Evolutionary conservation across 2,888 invertebrate species (phyloP).

Genomic region (Brachynemurus nebulosus): DNA sequence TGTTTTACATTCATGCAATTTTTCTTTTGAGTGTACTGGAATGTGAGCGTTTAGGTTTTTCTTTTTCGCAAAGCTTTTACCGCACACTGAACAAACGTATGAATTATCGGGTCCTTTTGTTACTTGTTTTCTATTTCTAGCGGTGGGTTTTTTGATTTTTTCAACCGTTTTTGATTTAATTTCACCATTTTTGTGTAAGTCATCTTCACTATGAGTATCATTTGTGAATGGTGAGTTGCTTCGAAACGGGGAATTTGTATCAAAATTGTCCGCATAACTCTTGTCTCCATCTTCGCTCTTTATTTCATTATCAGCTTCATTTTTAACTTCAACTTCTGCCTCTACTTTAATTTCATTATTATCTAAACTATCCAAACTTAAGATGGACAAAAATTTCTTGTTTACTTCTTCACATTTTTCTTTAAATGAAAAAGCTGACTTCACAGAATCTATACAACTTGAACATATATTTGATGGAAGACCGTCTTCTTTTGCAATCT

Average conservation of each 20-base stretch:
- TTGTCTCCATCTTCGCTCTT: not conserved
- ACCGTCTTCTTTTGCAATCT: slow-evolving; percentile 1
- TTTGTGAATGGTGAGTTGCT: too few species aligned
- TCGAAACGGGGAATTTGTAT: not conserved
- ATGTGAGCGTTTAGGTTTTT: slow-evolving; percentile 9
- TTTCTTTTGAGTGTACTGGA: slow-evolving; percentile 3
- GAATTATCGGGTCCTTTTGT: not conserved
- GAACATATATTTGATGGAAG: not conserved
- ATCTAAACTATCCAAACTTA: too few species aligned
- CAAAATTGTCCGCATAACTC: not conserved
- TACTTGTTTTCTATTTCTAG: too few species aligned
- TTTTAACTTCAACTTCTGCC: not conserved
- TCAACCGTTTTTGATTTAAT: not conserved
- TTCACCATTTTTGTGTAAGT: not conserved
- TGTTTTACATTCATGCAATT: not conserved
- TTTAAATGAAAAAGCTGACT: not conserved
- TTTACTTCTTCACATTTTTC: slow-evolving; percentile 1
- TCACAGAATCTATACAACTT: not conserved
- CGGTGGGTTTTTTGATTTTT: not conserved
- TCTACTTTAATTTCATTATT: not conserved
- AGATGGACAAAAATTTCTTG: not conserved
- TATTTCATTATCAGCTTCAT: not conserved
- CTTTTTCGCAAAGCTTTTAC: slow-evolving; percentile 3
- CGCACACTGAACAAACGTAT: slow-evolving; percentile 9
- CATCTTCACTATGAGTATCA: not conserved